These are phyloP conservation scores for Pseudopodoces humilis DNA, from an alignment of 2,113 vertebrate genomes.

Conservation along the genomic window DNA sequence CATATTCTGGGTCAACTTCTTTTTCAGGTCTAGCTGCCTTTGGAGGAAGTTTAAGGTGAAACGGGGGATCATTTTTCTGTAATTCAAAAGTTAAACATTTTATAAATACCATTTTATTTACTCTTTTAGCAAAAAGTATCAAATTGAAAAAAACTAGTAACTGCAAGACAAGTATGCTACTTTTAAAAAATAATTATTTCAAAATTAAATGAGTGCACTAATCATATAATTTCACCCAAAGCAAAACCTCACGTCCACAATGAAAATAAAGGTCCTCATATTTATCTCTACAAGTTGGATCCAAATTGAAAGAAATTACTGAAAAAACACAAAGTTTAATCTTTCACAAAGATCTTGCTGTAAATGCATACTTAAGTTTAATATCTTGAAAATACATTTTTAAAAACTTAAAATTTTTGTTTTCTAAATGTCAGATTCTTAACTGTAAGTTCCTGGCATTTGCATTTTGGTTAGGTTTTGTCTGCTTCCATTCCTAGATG, in stretches of 20 bases:
- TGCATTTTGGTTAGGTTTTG: neutral
- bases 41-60: slow-evolving; percentile 78
- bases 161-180: neutral
- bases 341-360: neutral
- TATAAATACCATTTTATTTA: neutral
- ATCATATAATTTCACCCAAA: neutral
- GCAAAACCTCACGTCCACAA: neutral
- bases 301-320: neutral
- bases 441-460: neutral
- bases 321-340: neutral
- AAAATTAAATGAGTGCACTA: neutral
- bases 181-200: neutral
- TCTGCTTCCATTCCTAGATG: neutral
- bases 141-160: neutral
- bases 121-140: neutral
- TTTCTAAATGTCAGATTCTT: neutral
- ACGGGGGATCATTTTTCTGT: slow-evolving; percentile 76
- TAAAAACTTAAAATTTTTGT: too few relatives aligned
- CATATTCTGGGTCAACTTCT: slow-evolving; percentile 83
- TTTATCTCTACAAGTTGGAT: neutral
- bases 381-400: neutral
- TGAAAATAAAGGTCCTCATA: neutral
- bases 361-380: neutral
- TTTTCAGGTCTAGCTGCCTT: slow-evolving; percentile 77
- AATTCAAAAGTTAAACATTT: slow-evolving; percentile 45